Conservation (phyloP, 2,797 vertebrate species). For the Acanthurus leucopareius region DNA sequence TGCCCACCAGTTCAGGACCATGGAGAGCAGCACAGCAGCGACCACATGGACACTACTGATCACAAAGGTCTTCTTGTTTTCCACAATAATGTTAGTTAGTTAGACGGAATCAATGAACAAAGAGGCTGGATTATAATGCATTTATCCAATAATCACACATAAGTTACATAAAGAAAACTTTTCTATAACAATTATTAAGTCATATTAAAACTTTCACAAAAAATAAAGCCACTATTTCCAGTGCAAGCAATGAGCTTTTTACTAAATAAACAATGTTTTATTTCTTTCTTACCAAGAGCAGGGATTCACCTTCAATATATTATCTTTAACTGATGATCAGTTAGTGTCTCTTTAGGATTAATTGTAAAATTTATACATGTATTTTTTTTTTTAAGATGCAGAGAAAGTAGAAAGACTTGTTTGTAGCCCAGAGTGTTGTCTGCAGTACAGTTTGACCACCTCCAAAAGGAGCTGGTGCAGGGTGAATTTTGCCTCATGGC, state of each 20-base stretch:
- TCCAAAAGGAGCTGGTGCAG: background rate
- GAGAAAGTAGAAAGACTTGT: no score
- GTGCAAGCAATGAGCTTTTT: background rate
- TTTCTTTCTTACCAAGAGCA: no score
- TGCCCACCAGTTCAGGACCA: slow-evolving; percentile 32
- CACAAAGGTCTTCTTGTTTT: no score
- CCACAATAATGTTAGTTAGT: background rate
- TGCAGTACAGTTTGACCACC: no score
- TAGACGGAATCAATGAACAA: no score
- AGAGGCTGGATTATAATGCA: background rate
- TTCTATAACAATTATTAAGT: background rate
- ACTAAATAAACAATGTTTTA: background rate
- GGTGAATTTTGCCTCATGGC: background rate
- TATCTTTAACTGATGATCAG: background rate
- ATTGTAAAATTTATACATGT: background rate
- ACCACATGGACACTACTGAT: background rate
- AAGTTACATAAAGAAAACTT: background rate
- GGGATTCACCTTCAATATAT: background rate
- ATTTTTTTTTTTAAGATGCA: background rate
- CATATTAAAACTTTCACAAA: background rate
- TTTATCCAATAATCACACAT: background rate
- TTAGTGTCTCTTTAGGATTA: background rate
- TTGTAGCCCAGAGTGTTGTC: background rate
- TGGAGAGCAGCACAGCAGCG: slow-evolving; percentile 32
- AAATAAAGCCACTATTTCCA: no score